These are phyloP conservation scores for honey bee (Apis mellifera) DNA, from an alignment of 1,140 invertebrate genomes.

Conservation along the genomic window Amel_HAv3.1 CM009941.2:12972001-12972500, in stretches of 20 bases:
- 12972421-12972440: neutral
- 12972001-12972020: no score
- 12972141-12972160: slow-evolving; percentile 74
- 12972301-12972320: slow-evolving; percentile 18
- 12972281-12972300: slow-evolving; percentile 6
- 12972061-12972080: neutral
- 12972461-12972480: no score
- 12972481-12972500: no score
- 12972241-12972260: slow-evolving; percentile 6
- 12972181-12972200: slow-evolving; percentile 43
- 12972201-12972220: slow-evolving; percentile 26
- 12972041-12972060: neutral
- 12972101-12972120: slow-evolving; percentile 1
- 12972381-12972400: neutral
- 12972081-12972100: neutral
- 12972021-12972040: slow-evolving; percentile 15
- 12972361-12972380: neutral
- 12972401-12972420: neutral
- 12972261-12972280: neutral
- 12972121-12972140: slow-evolving; percentile 71
- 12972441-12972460: no score
- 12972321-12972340: no score
- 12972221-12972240: no score
- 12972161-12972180: slow-evolving; percentile 65
- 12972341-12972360: neutral